Conservation (phyloP, 2,113 vertebrate species). For the Cavia porcellus region DNA sequence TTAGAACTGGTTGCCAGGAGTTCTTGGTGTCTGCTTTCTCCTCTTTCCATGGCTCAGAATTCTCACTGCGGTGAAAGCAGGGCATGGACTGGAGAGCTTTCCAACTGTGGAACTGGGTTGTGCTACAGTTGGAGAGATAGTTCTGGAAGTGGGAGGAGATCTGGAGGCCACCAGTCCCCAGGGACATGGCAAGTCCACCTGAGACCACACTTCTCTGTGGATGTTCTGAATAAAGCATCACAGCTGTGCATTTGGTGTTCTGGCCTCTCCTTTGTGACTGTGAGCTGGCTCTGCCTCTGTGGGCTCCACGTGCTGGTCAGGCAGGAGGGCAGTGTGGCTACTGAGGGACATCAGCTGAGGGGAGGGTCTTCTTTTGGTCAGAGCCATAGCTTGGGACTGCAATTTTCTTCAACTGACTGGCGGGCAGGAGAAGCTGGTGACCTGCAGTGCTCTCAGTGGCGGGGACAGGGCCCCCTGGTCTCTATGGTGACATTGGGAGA, state of each 20-base stretch:
- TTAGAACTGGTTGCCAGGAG: background rate
- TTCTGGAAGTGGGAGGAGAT: too few species aligned
- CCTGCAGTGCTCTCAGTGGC: too few species aligned
- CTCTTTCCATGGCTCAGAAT: background rate
- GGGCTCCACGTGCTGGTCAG: background rate
- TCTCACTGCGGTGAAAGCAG: background rate
- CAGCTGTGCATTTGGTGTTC: too few species aligned
- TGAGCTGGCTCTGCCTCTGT: rapidly evolving
- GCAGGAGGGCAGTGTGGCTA: rapidly evolving
- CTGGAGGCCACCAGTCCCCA: too few species aligned
- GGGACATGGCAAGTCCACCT: too few species aligned
- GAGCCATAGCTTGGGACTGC: background rate
- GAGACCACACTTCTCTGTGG: background rate
- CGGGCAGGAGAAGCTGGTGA: background rate
- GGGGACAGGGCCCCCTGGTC: background rate
- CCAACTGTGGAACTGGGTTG: too few species aligned
- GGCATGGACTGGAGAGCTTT: too few species aligned
- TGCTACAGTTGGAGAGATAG: rapidly evolving
- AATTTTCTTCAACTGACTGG: background rate
- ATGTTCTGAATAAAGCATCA: too few species aligned
- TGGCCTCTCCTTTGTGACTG: background rate
- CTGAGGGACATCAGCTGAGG: rapidly evolving
- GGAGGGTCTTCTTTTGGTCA: background rate
- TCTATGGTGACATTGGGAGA: background rate
- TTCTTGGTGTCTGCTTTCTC: background rate